A percentile compares a stretch with the other conserved stretches of the same genome.
Conservation (phyloP, 2,888 invertebrate species). For the Eupithecia centaureata region DNA sequence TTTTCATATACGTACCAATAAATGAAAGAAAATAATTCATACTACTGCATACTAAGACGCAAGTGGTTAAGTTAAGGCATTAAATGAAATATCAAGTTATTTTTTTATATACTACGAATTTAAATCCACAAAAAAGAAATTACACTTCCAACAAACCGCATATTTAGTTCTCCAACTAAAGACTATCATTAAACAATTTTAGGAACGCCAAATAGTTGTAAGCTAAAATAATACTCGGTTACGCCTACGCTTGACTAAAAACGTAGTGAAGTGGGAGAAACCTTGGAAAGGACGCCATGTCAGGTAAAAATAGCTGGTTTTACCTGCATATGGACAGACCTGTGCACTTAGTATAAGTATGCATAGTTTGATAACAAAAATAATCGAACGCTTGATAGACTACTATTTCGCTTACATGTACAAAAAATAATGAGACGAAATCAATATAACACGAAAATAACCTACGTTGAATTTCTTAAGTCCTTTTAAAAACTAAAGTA, state of each 20-base stretch:
- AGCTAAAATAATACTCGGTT: slow-evolving; percentile 22
- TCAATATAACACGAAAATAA: too few relatives aligned
- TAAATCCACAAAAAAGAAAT: not conserved
- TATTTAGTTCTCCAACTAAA: not conserved
- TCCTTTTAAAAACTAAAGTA: too few relatives aligned
- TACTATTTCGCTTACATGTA: too few relatives aligned
- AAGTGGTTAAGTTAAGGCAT: too few relatives aligned
- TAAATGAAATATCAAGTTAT: not conserved
- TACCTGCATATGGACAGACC: slow-evolving; percentile 1
- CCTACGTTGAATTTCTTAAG: too few relatives aligned
- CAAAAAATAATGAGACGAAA: too few relatives aligned
- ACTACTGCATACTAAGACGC: too few relatives aligned
- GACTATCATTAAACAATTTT: slow-evolving; percentile 25
- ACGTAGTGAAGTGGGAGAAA: slow-evolving; percentile 34
- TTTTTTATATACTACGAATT: not conserved
- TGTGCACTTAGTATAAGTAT: not conserved
- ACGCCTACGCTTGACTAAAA: slow-evolving; percentile 34
- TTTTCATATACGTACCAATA: too few relatives aligned
- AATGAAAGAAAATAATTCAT: too few relatives aligned
- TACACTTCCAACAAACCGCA: not conserved
- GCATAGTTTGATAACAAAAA: too few relatives aligned
- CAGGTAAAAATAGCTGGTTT: slow-evolving; percentile 17
- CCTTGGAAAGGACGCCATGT: slow-evolving; percentile 40
- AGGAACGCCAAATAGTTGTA: slow-evolving; percentile 21
- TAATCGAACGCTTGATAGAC: too few relatives aligned